Base-by-base conservation (phyloP, 2,113 vertebrate species). In the Corynorhinus townsendii region DNA sequence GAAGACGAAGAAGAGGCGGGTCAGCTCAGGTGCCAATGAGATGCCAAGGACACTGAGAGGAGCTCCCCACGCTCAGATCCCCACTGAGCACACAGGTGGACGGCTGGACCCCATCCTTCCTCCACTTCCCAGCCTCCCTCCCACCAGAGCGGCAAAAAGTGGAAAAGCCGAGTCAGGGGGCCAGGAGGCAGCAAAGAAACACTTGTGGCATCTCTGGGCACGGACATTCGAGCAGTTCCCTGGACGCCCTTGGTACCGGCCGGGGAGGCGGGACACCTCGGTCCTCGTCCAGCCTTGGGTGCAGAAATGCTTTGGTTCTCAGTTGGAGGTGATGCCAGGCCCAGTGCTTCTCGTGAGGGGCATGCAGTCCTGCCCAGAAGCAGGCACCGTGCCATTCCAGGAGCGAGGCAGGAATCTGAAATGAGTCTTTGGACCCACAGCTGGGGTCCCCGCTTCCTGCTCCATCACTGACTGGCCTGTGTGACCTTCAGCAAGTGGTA, bases 221-320 rank as follows among this genome's bases (percentile, higher is more conserved):
- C 22, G 45, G 56, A 62, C 72, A 9, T 7, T 1, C 19, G 19
- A 66, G 24, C 59, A 15, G 4, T 14, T 45, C 66, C 19, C 47
- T 30, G 56, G 35, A 2, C 0, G 0, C 19, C 49, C 26, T 47
- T 14, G 28, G 86, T 11, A 0, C 75, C 0, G 1, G 59, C 43
- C 77, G 30, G 35, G 59, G 87, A 7, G 1, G 9, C 26, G 3
- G 49, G 69, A 62, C 28, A 3, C 45, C 45, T 35, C 1, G 2
- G 28, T 26, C 33, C 40, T 22, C 22, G 1, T 49, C 72, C 64
- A 8, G 15, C 2, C 15, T 15, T 4, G 24, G 15, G 43, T 14
- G 40, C 28, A 1, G n/a, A 77, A 30, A 30, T 4, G n/a, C 38
- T 38, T 54, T 16, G 11, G 15, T 26, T 69, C 73, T 80, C 86